A percentile compares a stretch with the other conserved stretches of the same genome.
These are phyloP conservation scores for Coleophora flavipennella DNA, from an alignment of 2,888 invertebrate genomes.

Conservation along the genomic window DNA sequence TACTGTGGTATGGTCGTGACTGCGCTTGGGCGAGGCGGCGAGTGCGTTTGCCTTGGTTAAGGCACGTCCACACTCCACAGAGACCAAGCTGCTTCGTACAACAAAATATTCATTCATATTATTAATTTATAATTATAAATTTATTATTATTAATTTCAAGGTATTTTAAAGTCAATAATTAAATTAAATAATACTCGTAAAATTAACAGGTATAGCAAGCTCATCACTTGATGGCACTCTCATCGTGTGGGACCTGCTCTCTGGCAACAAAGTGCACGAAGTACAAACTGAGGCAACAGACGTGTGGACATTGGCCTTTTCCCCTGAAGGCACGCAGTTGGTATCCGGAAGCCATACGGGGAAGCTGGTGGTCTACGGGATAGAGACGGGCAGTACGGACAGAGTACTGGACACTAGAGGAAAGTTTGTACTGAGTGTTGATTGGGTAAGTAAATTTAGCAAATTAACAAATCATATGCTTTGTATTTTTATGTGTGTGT, in stretches of 20 bases:
- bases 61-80: no score
- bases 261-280: slow-evolving; percentile 85
- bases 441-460: slow-evolving; percentile 79
- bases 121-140: no score
- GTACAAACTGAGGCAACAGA: slow-evolving; percentile 91
- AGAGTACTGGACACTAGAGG: slow-evolving; percentile 92
- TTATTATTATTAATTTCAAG: no score
- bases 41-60: no score
- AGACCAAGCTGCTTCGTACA: no score
- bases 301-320: slow-evolving; percentile 95
- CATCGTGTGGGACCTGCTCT: slow-evolving; percentile 90
- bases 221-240: slow-evolving; percentile 93
- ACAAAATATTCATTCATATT: no score
- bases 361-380: slow-evolving; percentile 89
- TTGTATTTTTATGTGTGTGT: no score
- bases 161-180: no score
- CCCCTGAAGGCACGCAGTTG: slow-evolving; percentile 89
- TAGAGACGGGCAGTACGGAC: slow-evolving; percentile 85
- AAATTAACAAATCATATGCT: no score
- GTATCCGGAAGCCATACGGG: slow-evolving; percentile 94
- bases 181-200: no score
- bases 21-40: no score
- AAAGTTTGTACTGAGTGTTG: slow-evolving; percentile 92
- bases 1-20: no score
- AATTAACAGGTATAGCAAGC: slow-evolving; percentile 81